phyloP scores from a whole-genome alignment of 2,888 invertebrate species.

The Thera britannica region DNA sequence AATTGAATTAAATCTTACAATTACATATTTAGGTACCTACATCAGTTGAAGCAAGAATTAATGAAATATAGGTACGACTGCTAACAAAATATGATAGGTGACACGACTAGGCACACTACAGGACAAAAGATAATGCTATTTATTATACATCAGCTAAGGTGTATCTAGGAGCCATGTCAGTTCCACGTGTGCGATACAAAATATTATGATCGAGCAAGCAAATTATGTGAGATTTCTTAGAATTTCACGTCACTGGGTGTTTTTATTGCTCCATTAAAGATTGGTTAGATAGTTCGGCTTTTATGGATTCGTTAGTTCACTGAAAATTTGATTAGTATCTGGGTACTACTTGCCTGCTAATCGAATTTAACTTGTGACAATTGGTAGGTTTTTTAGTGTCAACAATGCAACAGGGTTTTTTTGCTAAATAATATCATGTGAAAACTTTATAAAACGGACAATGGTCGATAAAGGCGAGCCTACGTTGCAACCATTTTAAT shows the following conservation, averaged over 20 bases:
- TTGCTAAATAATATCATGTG: background rate
- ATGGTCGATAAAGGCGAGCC: conserved; percentile 17
- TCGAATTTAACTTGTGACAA: too few species aligned
- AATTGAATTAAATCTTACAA: too few species aligned
- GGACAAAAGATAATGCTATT: too few species aligned
- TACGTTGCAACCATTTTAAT: conserved; percentile 26
- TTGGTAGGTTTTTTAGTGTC: too few species aligned
- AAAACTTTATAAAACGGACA: conserved; percentile 5
- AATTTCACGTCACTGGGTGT: background rate
- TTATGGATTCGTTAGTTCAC: background rate
- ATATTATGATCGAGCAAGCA: background rate
- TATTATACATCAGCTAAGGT: too few species aligned
- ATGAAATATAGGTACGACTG: too few species aligned
- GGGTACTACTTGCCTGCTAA: background rate
- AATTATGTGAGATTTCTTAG: conserved; percentile 2
- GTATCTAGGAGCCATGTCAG: too few species aligned
- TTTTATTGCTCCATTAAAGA: background rate
- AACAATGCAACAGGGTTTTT: background rate
- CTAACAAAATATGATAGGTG: too few species aligned
- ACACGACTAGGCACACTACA: too few species aligned
- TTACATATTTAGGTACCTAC: too few species aligned
- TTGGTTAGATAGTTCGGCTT: background rate
- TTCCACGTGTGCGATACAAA: background rate
- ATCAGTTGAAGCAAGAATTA: too few species aligned
- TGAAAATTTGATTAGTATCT: background rate